phyloP scores from a whole-genome alignment of 2,888 invertebrate genomes.

The Antheraea yamamai region DNA sequence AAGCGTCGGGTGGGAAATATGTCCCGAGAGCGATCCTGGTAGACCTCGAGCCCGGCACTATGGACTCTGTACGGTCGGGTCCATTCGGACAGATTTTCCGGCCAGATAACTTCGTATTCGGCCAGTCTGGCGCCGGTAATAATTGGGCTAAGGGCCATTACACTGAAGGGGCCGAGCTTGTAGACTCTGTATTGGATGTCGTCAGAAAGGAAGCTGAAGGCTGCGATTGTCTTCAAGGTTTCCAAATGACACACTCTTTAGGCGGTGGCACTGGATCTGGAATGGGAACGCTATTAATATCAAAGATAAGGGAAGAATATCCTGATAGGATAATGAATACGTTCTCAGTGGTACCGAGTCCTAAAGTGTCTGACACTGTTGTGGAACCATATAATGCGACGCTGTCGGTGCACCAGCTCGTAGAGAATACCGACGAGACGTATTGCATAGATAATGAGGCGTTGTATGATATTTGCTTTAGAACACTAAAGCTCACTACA shows the following conservation, averaged over 20 bases:
- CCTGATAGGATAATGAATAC: conserved; percentile 88
- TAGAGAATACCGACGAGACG: conserved; percentile 85
- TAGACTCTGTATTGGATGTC: conserved; percentile 83
- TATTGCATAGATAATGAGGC: conserved; percentile 90
- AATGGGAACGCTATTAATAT: conserved; percentile 86
- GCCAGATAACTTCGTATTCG: conserved; percentile 88
- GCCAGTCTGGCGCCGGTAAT: conserved; percentile 82
- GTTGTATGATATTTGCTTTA: conserved; percentile 89
- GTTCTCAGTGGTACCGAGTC: conserved; percentile 87
- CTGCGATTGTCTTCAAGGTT: conserved; percentile 85
- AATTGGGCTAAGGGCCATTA: conserved; percentile 87
- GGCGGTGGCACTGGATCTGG: conserved; percentile 90
- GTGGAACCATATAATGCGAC: conserved; percentile 86
- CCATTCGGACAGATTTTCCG: conserved; percentile 87
- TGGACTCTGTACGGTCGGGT: conserved; percentile 87
- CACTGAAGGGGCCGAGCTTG: conserved; percentile 84
- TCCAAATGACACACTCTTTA: conserved; percentile 85
- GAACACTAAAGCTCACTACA: conserved; percentile 87
- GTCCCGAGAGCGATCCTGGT: conserved; percentile 69
- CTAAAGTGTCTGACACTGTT: conserved; percentile 89
- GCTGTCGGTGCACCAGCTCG: conserved; percentile 84
- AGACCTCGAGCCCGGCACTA: conserved; percentile 69
- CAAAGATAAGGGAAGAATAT: conserved; percentile 88
- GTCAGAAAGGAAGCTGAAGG: conserved; percentile 84
- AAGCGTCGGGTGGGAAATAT: conserved; percentile 81